These are phyloP conservation scores for Prenolepis imparis DNA, from an alignment of 2,888 invertebrate genomes.

Conservation along the genomic window DNA sequence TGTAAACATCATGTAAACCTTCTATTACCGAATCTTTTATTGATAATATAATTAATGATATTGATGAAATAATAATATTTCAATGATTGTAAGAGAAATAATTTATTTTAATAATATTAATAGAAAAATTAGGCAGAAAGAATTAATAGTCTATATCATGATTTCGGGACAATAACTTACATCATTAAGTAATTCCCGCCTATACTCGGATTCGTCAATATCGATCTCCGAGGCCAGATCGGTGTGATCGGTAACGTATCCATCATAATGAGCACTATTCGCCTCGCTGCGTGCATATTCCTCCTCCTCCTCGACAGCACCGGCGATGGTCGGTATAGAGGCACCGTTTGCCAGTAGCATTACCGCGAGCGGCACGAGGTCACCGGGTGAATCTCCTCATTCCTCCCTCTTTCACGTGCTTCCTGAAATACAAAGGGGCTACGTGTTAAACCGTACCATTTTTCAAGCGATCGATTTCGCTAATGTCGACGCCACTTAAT, in stretches of 20 bases:
- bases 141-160: not conserved
- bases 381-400: slow-evolving; percentile 77
- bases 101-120: not conserved
- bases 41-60: not conserved
- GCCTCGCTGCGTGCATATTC: slow-evolving; percentile 83
- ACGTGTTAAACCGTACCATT: not conserved
- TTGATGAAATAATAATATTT: not conserved
- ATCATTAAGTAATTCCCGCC: slow-evolving; percentile 92
- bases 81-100: not conserved
- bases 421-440: slow-evolving; percentile 60
- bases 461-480: slow-evolving; percentile 38
- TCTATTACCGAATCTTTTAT: not conserved
- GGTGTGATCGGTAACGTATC: slow-evolving; percentile 93
- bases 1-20: too few relatives aligned
- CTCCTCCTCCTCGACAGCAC: slow-evolving; percentile 84
- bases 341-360: slow-evolving; percentile 84
- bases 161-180: slow-evolving; percentile 87
- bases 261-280: slow-evolving; percentile 83
- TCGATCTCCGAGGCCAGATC: slow-evolving; percentile 91
- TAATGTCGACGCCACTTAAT: not conserved
- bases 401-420: slow-evolving; percentile 66
- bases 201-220: slow-evolving; percentile 91
- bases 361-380: slow-evolving; percentile 76
- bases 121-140: not conserved
- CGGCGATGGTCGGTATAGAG: slow-evolving; percentile 85